Evolutionary conservation across 2,113 vertebrate genomes (phyloP).

Genomic region (Halcyon malimbica): DNA sequence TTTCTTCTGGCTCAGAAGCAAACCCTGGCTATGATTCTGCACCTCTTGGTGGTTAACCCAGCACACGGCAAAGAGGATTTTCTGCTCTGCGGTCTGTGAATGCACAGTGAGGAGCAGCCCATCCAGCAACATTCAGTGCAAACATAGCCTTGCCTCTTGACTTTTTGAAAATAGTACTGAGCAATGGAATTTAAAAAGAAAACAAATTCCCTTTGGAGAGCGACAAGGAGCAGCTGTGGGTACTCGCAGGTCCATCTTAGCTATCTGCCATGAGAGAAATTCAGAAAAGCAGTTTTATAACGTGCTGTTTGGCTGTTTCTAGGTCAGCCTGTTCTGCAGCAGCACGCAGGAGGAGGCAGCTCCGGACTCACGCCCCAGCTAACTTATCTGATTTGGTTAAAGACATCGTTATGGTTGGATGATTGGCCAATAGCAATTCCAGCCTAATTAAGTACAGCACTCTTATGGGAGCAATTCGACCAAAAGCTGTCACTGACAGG

Average conservation of each 20-base stretch:
- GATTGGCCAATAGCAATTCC: conserved; percentile 9
- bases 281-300: background rate
- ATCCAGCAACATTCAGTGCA: background rate
- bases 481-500: conserved; percentile 31
- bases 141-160: background rate
- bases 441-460: conserved; percentile 24
- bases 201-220: background rate
- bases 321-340: conserved; percentile 55
- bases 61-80: background rate
- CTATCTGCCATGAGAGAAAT: background rate
- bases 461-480: conserved; percentile 34
- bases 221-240: background rate
- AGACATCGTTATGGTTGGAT: background rate
- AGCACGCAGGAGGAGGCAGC: background rate
- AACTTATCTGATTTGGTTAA: conserved; percentile 5
- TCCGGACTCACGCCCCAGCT: background rate
- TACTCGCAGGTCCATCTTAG: background rate
- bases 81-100: background rate
- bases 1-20: background rate
- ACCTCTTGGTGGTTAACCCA: background rate
- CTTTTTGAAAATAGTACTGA: background rate
- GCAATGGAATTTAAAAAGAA: background rate
- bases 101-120: background rate
- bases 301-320: conserved; percentile 4
- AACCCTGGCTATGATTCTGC: background rate